Evolutionary conservation across 1,140 invertebrate species (phyloP).

Genomic region (Zaprionus inermis): DNA sequence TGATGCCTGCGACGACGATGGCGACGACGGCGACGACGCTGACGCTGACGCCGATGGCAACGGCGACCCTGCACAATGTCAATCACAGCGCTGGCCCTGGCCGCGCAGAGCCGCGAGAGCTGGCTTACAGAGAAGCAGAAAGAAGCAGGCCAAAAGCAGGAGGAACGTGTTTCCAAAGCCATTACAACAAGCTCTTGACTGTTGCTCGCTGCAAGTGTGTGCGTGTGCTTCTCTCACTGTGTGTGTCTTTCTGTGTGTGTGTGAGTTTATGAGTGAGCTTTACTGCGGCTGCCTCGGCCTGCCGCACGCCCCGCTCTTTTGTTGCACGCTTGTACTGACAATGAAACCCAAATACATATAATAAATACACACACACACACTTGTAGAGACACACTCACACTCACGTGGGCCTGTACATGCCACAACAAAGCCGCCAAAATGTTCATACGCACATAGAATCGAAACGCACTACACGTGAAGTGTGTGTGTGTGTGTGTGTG

Average conservation of each 20-base stretch:
- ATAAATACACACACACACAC: conserved; percentile 16
- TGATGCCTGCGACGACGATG: conserved; percentile 23
- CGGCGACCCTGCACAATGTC: conserved; percentile 76
- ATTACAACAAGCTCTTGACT: conserved; percentile 66
- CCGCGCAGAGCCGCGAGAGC: conserved; percentile 38
- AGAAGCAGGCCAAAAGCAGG: conserved; percentile 69
- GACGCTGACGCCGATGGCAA: conserved; percentile 15
- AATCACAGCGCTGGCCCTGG: conserved; percentile 62
- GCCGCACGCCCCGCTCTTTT: conserved; percentile 32
- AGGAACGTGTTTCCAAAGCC: conserved; percentile 64
- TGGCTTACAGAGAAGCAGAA: conserved; percentile 37
- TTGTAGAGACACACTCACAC: conserved; percentile 18
- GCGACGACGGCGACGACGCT: not conserved
- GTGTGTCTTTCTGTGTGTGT: conserved; percentile 15
- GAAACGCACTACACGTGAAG: conserved; percentile 62
- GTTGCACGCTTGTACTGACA: conserved; percentile 52
- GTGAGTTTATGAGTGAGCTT: conserved; percentile 47
- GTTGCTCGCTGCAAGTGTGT: conserved; percentile 16
- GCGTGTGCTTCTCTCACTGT: conserved; percentile 3
- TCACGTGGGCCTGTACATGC: conserved; percentile 5
- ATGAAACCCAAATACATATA: conserved; percentile 47
- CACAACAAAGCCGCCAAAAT: conserved; percentile 20
- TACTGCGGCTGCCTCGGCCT: conserved; percentile 6
- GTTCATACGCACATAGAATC: conserved; percentile 44
- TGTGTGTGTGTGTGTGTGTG: conserved; percentile 33